A percentile compares a stretch with the other conserved stretches of the same genome.
Evolutionary conservation across 37 sponge, comb jelly and placozoan genomes (phyloP).

Genomic region (Ianthella basta): DNA sequence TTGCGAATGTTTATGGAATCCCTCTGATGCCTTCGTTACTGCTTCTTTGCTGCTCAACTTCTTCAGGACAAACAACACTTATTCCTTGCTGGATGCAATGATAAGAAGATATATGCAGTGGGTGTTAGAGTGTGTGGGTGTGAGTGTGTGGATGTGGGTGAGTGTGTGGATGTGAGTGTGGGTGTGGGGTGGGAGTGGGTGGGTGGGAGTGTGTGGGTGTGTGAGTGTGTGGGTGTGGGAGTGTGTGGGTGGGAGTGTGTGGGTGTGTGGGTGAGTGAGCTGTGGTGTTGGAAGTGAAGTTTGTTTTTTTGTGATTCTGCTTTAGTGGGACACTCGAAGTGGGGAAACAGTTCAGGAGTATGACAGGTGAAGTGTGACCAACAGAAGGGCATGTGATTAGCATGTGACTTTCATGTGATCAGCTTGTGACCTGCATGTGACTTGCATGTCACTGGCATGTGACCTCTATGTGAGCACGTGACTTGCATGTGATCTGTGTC

Average conservation of each 20-base stretch:
- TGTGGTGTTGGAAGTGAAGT: no score
- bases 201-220: background rate
- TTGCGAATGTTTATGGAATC: no score
- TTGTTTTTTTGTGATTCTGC: background rate
- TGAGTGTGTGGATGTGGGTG: background rate
- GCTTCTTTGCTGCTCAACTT: background rate
- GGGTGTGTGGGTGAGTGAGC: background rate
- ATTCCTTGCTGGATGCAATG: slow-evolving; percentile 90
- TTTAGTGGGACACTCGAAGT: slow-evolving; percentile 84
- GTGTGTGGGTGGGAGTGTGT: background rate
- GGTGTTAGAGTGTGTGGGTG: slow-evolving; percentile 28
- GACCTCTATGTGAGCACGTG: background rate
- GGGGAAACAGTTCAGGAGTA: slow-evolving; percentile 96
- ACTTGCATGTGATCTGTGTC: background rate
- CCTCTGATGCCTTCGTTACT: background rate
- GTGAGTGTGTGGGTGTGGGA: background rate
- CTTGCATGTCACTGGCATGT: background rate
- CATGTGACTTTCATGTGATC: background rate
- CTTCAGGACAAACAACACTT: slow-evolving; percentile 83
- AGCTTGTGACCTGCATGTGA: background rate
- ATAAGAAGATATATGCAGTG: slow-evolving; percentile 96
- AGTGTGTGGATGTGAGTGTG: background rate
- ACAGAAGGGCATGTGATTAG: no score
- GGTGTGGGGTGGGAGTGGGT: background rate
- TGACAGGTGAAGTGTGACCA: slow-evolving; percentile 49